Evolutionary conservation across 1,140 invertebrate genomes (phyloP), one percentile per base, ranked within the genome.

Genomic region (Anoplophora glabripennis): DNA sequence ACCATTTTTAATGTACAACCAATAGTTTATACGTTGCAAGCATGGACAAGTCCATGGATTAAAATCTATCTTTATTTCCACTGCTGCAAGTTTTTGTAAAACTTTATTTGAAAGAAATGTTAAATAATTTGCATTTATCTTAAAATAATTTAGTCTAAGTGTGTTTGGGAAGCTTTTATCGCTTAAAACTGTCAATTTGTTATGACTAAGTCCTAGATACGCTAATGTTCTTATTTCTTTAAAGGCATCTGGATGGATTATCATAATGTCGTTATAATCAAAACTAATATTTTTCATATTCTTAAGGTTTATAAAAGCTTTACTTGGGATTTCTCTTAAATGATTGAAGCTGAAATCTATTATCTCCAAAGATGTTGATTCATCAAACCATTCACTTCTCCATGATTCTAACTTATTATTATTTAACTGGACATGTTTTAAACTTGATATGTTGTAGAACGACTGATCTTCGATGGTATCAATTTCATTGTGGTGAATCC

Each of bases 1-100:
- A 33, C 28, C 54, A 46, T 66, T 66, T 1, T 12, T 56, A 1
- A n/a, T 54, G 45, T 34, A 40, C 8, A 66, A 7, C 64, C 64
- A 66, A 35, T 41, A 52, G 10, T 47, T n/a, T 21, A 66, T 61
- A 14, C 44, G 51, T 11, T 60, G 57, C 12, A 66, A 38, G 47
- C 61, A 66, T 0, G 61, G 58, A 47, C 64, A 66, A 18, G 57
- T 61, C 64, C 64, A 66, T 33, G 61, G 64, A 57, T 64, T 64
- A 12, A 42, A 47, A 49, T 64, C 44, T 7, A 64, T 3, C 1
- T 42, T 54, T 28, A 66, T 28, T 40, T 61, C 45, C 36, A 60
- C 60, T 4, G 61, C 61, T 1, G 57, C 33, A 10, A 66, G n/a
- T 37, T 64, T 64, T 11, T 54, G 49, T 15, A 66, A 40, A n/a